phyloP scores from a whole-genome alignment of 2,113 vertebrate species.

The Halichoerus grypus region DNA sequence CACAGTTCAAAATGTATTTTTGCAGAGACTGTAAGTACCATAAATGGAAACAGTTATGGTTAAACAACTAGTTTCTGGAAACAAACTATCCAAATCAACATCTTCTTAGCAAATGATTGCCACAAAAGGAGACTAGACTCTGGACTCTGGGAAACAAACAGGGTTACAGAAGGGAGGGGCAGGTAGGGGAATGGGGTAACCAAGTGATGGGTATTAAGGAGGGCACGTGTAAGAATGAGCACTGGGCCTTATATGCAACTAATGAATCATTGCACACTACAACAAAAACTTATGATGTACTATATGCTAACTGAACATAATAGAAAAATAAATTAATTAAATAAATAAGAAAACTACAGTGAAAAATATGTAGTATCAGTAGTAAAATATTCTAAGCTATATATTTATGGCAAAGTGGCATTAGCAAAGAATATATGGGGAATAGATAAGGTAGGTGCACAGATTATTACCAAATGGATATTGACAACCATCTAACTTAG shows the following conservation, averaged over 20 bases:
- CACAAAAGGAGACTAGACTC: background rate
- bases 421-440: background rate
- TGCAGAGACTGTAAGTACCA: background rate
- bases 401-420: background rate
- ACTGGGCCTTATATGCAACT: background rate
- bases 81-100: background rate
- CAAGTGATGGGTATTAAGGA: background rate
- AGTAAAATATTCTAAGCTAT: background rate
- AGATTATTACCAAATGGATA: background rate
- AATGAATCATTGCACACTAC: background rate
- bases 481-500: background rate
- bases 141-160: background rate
- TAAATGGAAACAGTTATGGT: background rate
- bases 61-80: background rate
- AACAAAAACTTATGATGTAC: background rate
- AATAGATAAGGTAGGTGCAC: background rate
- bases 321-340: background rate
- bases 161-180: no score
- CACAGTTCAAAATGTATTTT: conserved; percentile 15
- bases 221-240: background rate
- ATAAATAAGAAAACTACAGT: background rate
- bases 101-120: background rate
- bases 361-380: background rate
- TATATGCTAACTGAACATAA: background rate
- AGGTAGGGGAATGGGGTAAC: background rate